Conservation (phyloP, 1,140 invertebrate species). For the Chionoecetes opilio region DNA sequence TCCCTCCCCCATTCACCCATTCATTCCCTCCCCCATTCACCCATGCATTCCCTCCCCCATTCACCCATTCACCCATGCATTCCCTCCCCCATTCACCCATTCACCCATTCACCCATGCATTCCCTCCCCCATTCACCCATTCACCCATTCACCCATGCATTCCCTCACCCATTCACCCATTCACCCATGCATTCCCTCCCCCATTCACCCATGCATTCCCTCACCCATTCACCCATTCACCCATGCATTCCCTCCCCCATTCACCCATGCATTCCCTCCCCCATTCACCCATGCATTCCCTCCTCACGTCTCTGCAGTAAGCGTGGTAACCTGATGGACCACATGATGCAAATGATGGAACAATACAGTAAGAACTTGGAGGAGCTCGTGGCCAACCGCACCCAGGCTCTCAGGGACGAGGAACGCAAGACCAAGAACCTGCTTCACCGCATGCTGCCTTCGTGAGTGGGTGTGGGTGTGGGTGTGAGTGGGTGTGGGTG, state of each 20-base stretch:
- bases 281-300: conserved; percentile 78
- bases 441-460: conserved; percentile 95
- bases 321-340: conserved; percentile 94
- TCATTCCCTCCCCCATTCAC: neutral
- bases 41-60: too few species aligned
- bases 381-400: conserved; percentile 95
- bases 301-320: conserved; percentile 85
- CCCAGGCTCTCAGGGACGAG: conserved; percentile 93
- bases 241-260: neutral
- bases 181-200: too few species aligned
- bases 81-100: neutral
- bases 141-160: too few species aligned
- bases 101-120: too few species aligned
- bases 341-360: conserved; percentile 98
- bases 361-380: conserved; percentile 97
- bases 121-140: neutral
- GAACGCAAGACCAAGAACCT: conserved; percentile 97
- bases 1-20: too few species aligned
- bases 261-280: too few species aligned
- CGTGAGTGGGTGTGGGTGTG: conserved; percentile 82
- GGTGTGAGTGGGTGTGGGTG: neutral
- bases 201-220: too few species aligned
- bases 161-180: too few species aligned
- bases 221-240: too few species aligned
- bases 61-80: neutral